Evolutionary conservation across 2,113 vertebrate species (phyloP).

Genomic region (Macquaria australasica): DNA sequence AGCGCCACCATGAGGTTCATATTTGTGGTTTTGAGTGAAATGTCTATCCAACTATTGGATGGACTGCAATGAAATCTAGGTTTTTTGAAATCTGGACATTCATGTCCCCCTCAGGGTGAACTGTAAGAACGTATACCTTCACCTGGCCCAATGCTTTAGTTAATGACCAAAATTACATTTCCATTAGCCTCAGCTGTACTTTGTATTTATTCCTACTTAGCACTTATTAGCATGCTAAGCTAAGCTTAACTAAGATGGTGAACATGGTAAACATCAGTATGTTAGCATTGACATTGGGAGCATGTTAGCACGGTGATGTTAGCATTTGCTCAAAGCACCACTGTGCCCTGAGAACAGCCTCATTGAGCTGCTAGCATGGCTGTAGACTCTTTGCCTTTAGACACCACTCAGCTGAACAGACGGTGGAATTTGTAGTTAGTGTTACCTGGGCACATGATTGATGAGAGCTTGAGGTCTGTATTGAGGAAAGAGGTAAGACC

Average conservation of each 20-base stretch:
- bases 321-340: too few species aligned
- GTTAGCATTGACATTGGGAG: too few species aligned
- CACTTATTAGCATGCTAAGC: not conserved
- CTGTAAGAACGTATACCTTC: not conserved
- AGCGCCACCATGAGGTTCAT: too few species aligned
- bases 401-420: not conserved
- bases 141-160: not conserved
- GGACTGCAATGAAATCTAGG: not conserved
- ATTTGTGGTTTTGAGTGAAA: too few species aligned
- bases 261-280: not conserved
- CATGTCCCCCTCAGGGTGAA: not conserved
- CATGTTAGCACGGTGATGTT: not conserved
- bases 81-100: not conserved
- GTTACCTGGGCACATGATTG: slow-evolving; percentile 94
- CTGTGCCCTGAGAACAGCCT: not conserved
- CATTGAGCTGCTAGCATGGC: too few species aligned
- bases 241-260: not conserved
- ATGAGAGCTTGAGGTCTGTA: slow-evolving; percentile 91
- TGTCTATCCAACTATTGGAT: not conserved
- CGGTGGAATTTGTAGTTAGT: not conserved
- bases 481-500: slow-evolving; percentile 89
- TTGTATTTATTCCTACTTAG: not conserved
- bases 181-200: not conserved
- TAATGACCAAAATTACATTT: not conserved
- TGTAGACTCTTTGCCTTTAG: not conserved